Conservation (phyloP, 2,113 vertebrate species). For the Peucedramus taeniatus region DNA sequence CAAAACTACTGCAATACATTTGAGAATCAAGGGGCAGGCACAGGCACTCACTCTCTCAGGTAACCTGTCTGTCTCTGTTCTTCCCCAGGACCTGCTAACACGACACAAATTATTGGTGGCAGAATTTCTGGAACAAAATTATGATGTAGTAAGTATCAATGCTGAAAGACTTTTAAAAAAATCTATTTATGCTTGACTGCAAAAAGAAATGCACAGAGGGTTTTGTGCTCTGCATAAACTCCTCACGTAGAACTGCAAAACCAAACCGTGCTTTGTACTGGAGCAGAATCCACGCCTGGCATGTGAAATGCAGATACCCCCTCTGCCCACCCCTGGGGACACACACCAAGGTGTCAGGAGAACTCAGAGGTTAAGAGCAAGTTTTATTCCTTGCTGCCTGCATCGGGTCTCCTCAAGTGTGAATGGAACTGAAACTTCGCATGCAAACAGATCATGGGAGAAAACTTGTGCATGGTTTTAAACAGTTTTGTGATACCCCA, state of each 20-base stretch:
- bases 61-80: conserved; percentile 35
- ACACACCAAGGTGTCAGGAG: background rate
- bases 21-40: background rate
- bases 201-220: rapidly evolving
- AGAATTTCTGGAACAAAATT: conserved; percentile 92
- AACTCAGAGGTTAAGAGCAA: background rate
- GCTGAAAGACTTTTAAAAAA: background rate
- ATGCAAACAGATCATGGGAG: background rate
- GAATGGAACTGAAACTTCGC: background rate
- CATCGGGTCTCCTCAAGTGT: rapidly evolving
- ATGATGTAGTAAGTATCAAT: conserved; percentile 84
- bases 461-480: background rate
- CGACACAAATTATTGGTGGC: conserved; percentile 94
- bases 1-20: background rate
- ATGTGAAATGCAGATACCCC: background rate
- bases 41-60: background rate
- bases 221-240: background rate
- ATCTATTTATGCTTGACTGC: background rate
- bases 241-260: background rate
- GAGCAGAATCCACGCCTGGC: rapidly evolving
- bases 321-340: background rate
- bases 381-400: rapidly evolving
- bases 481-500: background rate
- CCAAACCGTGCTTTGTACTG: background rate
- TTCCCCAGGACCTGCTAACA: conserved; percentile 88